phyloP scores from a whole-genome alignment of 2,113 vertebrate species.

The Tragulus kanchil region DNA sequence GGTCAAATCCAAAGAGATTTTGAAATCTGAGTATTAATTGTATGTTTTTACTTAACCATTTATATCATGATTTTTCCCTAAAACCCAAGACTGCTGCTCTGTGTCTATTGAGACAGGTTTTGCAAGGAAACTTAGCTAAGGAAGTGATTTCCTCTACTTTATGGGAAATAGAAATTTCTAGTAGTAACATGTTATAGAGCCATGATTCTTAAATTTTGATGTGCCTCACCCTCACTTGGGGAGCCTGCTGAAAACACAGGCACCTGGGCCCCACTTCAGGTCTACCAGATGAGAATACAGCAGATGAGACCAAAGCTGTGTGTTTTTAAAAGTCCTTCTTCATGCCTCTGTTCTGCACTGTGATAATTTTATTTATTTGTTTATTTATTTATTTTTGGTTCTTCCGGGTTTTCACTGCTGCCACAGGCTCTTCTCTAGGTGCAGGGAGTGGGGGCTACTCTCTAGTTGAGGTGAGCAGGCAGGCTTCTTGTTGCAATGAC shows the following conservation, averaged over 20 bases:
- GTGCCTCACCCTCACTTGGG: background rate
- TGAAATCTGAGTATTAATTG: background rate
- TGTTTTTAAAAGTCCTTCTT: background rate
- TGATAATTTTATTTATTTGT: too few relatives aligned
- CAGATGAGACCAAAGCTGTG: background rate
- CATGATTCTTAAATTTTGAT: background rate
- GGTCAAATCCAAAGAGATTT: background rate
- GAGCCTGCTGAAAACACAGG: background rate
- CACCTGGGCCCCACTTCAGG: background rate
- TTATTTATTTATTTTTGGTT: too few relatives aligned
- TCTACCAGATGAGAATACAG: background rate
- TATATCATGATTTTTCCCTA: background rate
- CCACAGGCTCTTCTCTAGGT: too few relatives aligned
- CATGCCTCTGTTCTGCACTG: background rate
- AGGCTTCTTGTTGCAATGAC: too few relatives aligned
- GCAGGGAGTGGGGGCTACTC: too few relatives aligned
- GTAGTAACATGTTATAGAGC: background rate
- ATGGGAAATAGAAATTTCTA: background rate
- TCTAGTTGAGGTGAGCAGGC: too few relatives aligned
- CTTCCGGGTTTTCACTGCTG: too few relatives aligned
- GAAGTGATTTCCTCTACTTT: background rate
- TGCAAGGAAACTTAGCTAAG: background rate
- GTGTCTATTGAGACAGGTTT: constrained; percentile 15
- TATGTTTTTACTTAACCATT: constrained; percentile 27
- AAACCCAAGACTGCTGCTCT: background rate